phyloP scores from a whole-genome alignment of 2,797 vertebrate species.

The Lagocephalus sceleratus region DNA sequence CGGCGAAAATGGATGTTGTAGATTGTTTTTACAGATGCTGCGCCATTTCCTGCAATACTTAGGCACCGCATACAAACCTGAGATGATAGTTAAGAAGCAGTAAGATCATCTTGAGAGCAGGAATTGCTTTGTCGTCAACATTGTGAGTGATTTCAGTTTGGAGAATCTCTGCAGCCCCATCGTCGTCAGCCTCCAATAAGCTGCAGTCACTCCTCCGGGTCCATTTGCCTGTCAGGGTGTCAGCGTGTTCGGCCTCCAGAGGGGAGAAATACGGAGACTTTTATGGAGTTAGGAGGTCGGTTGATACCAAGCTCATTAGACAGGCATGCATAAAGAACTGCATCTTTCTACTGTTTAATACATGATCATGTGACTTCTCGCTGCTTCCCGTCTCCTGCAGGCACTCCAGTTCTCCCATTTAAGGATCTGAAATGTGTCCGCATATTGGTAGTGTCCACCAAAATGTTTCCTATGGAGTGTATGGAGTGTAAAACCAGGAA shows the following conservation, averaged over 20 bases:
- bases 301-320: slow-evolving; percentile 47
- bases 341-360: slow-evolving; percentile 25
- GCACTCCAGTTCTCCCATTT: too few species aligned
- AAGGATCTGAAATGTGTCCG: too few species aligned
- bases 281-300: slow-evolving; percentile 41
- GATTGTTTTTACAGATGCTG: slow-evolving; percentile 61
- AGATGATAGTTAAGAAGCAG: slow-evolving; percentile 25
- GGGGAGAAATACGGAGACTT: slow-evolving; percentile 30
- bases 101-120: slow-evolving; percentile 37
- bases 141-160: slow-evolving; percentile 26
- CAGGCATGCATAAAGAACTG: slow-evolving; percentile 30
- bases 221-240: slow-evolving; percentile 33
- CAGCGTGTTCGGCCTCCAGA: slow-evolving; percentile 12
- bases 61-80: slow-evolving; percentile 24
- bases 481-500: too few species aligned
- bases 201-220: slow-evolving; percentile 28
- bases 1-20: slow-evolving; percentile 33
- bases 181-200: slow-evolving; percentile 24
- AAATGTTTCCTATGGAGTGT: too few species aligned
- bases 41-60: slow-evolving; percentile 17
- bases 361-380: neutral
- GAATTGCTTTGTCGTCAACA: slow-evolving; percentile 43
- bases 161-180: slow-evolving; percentile 25
- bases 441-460: neutral
- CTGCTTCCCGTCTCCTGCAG: too few species aligned